Base-by-base conservation (phyloP, 2,888 invertebrate genomes). In the Drosophila peninsularis region DNA sequence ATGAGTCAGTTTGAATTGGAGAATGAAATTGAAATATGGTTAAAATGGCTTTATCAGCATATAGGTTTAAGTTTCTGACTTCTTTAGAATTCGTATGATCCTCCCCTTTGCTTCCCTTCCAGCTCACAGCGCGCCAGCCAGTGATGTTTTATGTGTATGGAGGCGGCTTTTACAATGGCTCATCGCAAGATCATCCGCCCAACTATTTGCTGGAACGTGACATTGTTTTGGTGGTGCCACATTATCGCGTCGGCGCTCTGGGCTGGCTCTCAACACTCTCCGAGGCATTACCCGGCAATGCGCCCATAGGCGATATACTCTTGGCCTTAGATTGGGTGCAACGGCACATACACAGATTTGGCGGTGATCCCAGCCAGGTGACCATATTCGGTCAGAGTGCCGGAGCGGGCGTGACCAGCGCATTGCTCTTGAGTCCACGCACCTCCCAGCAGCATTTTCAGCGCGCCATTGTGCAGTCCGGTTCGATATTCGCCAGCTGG, bases 361-460 rank as follows among this genome's bases (percentile, higher is more conserved):
- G 94, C 17, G 94, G 94, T 4, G 92, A 94, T 87, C 91, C 93
- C 11, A 68, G 80, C 0, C 81, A 88, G 42, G 93, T 94, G 1
- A 94, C 94, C 1, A 90, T 94, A 41, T 92, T 93, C 66, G 94
- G 94, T 1, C 94, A 94, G 79, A 94, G 94, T 69, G 93, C 94
- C 1, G 94, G 94, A 9, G 92, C 92, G 0, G 92, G 90, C 5
- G 92, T 94, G 1, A 92, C 93, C 0, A 93, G 93, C 7, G 88
- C 93, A 2, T 82, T 94, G 57, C 62, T 93, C 41, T 68, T 93
- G 14, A 93, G 93, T 80, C 93, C 93, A 13, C 77, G 90, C 32
- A 91, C 92, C 11, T 62, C 72, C 0, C 24, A 55, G 7, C 70
- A 67, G 24, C 82, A 93, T 53, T 94, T 94, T 76, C 92, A 93